A percentile compares a stretch with the other conserved stretches of the same genome.
Conservation (phyloP, 2,797 vertebrate genomes). For the Sphenopsis melanotis region DNA sequence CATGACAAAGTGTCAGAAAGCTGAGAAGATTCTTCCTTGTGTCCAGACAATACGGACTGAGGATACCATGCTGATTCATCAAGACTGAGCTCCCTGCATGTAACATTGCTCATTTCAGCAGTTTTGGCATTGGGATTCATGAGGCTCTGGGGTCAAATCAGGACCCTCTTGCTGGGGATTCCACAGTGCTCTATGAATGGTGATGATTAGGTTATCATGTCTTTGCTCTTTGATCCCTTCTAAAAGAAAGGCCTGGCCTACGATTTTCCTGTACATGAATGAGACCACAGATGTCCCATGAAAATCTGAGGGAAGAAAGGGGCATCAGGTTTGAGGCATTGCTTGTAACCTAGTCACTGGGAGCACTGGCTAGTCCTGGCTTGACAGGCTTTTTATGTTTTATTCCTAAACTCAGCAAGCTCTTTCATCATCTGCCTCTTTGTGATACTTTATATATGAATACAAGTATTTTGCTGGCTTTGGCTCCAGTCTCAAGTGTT, state of each 20-base stretch:
- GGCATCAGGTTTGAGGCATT: background rate
- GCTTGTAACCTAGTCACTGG: background rate
- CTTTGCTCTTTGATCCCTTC: background rate
- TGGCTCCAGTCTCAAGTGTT: background rate
- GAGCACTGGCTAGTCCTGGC: background rate
- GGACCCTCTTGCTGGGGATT: background rate
- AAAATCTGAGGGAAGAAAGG: background rate
- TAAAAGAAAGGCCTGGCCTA: background rate
- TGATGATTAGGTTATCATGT: too few species aligned
- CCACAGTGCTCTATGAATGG: background rate
- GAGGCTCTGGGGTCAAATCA: background rate
- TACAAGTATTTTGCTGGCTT: background rate
- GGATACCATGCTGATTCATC: too few species aligned
- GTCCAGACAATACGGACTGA: fast-evolving
- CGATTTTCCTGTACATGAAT: background rate
- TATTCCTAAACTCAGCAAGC: background rate
- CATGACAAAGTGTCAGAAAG: background rate
- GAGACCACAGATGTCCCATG: background rate
- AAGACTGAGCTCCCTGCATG: background rate
- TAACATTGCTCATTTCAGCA: background rate
- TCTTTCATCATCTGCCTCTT: background rate
- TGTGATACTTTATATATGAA: background rate
- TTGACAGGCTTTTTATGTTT: fast-evolving
- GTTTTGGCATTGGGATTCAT: background rate
- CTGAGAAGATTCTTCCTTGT: background rate